Base-by-base conservation (phyloP, 2,888 invertebrate genomes). In the Cephus runcator region DNA sequence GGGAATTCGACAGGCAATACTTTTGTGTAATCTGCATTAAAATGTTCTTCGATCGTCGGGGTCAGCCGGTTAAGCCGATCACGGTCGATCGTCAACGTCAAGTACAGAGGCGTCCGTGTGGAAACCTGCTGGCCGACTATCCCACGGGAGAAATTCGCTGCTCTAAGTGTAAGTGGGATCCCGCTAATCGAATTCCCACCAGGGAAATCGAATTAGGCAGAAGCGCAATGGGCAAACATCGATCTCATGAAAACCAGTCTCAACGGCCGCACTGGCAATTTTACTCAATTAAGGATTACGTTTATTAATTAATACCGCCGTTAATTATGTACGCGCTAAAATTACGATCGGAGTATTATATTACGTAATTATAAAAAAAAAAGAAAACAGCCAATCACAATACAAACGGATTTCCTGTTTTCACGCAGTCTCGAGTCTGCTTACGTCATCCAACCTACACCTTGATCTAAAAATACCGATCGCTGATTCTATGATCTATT, bases 381-480 rank as follows among this genome's bases (percentile, higher is more conserved):
- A 15, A 71, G 11, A 30, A 4, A 15, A 4, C 71, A 33, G 71
- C 71, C 31, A 71, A 71, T 71, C 71, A 6, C 31, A 71, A 11
- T 30, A 0, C 31, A 71, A 71, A 71, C 34, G 40, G 36, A 79
- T 83, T 88, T 89, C 87, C 88, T 86, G 87, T 88, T 88, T 88
- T 84, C 83, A 79, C 82, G 78, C 76, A n/a, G 77, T 74, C 79
- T 81, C 3, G 15, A 71, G 23, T 79, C 79, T 80, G 79, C 81
- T 87, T 87, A 81, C 90, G 90, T 89, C 88, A 88, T 79, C 80
- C 87, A 86, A 88, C 88, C 89, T 90, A 89, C 88, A 88, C 88
- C 84, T 89, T 85, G 85, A 82, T 88, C 89, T 87, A 88, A 88
- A 89, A 88, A 89, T 88, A 88, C 81, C 84, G 83, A 88, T 87